Base-by-base conservation (phyloP, 2,888 invertebrate species). In the Drosophila fulvimacula region DNA sequence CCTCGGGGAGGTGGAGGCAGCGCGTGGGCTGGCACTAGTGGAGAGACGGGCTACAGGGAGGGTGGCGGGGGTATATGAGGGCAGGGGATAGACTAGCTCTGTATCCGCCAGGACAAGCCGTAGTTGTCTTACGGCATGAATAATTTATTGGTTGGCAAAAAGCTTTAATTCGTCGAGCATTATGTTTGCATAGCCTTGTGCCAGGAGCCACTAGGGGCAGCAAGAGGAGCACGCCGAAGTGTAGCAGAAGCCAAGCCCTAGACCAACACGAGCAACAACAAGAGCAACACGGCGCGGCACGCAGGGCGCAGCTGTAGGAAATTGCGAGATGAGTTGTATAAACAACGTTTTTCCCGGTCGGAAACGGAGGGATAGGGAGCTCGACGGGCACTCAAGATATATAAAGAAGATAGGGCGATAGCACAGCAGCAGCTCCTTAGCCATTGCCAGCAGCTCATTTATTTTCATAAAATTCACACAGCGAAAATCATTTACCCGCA, bases 141-240 rank as follows among this genome's bases (percentile, higher is more conserved):
- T 90, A 86, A 90, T 90, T 90, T 90, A 90, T 90, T 88, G 91
- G 90, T 82, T 81, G 76, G 83, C 79, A 75, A 82, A 88, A 89
- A 87, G 85, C 88, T 88, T 82, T 87, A 89, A 88, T 82, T 88
- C 82, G 82, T 71, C 53, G 82, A 73, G 82, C 85, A 89, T 81
- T 88, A 84, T 85, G 85, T 87, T 82, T 83, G 83, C 88, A 80
- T 82, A 83, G 87, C 84, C 84, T 52, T 62, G 68, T 59, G 76
- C 66, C 72, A 59, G 67, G 42, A 59, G 46, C 57, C 58, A 49
- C 59, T 53, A 39, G 53, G 36, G 24, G 32, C 49, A 21, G 51
- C 39, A 49, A 58, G 44, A 42, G 60, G 39, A 36, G 42, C 32
- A 6, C 48, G 17, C 17, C 5, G 19, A 5, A 39, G 44, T 11